Evolutionary conservation across 2,797 vertebrate species (phyloP).

Genomic region (Natrix natrix): DNA sequence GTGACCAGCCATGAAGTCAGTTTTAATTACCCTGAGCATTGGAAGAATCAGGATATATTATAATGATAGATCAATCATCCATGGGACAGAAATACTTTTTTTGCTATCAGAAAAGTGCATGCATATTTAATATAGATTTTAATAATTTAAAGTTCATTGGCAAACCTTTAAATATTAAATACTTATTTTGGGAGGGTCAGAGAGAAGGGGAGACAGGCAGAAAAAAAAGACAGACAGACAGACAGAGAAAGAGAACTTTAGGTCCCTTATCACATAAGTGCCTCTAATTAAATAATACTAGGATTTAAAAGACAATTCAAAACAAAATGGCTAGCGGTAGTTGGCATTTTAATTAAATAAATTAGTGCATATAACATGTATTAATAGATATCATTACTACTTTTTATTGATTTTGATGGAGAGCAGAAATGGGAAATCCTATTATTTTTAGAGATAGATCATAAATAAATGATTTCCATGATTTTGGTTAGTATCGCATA

Average conservation of each 20-base stretch:
- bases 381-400: slow-evolving; percentile 2
- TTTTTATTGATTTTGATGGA: not conserved
- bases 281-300: slow-evolving; percentile 15
- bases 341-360: not conserved
- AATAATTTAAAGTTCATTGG: slow-evolving; percentile 40
- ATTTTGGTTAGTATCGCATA: not conserved
- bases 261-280: not conserved
- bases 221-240: not conserved
- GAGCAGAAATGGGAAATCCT: not conserved
- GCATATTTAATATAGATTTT: slow-evolving; percentile 14
- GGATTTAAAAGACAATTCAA: not conserved
- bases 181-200: not conserved
- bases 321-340: not conserved
- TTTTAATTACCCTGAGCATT: not conserved
- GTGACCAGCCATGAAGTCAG: not conserved
- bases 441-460: not conserved
- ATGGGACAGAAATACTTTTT: not conserved
- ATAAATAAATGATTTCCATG: slow-evolving; percentile 1
- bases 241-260: not conserved
- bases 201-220: not conserved
- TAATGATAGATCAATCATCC: not conserved
- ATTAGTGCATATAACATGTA: not conserved
- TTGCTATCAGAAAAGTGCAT: not conserved
- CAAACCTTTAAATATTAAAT: slow-evolving; percentile 42
- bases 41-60: not conserved